These are phyloP conservation scores for Pycnonotus jocosus DNA, from an alignment of 2,113 vertebrate species.

Conservation along the genomic window DNA sequence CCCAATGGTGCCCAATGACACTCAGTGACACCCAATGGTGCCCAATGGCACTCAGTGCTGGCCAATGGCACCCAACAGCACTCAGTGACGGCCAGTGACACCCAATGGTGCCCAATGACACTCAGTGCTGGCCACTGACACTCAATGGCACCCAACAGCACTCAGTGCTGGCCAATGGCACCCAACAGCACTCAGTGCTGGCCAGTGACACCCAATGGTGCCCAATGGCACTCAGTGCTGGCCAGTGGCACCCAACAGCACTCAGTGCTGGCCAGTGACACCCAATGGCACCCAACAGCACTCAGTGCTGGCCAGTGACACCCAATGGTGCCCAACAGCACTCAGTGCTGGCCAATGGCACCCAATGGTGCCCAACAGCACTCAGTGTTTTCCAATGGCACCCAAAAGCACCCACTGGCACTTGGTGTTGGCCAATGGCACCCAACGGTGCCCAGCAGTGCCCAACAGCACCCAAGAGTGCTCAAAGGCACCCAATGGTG, in stretches of 20 bases:
- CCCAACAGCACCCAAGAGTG: fast-evolving
- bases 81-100: background rate
- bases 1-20: too few relatives aligned
- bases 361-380: too few relatives aligned
- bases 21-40: background rate
- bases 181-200: too few relatives aligned
- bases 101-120: fast-evolving
- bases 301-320: background rate
- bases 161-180: too few relatives aligned
- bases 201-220: too few relatives aligned
- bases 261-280: background rate
- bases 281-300: too few relatives aligned
- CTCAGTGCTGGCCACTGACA: fast-evolving
- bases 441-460: background rate
- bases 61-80: background rate
- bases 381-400: background rate
- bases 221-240: fast-evolving
- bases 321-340: too few relatives aligned
- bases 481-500: fast-evolving
- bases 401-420: background rate
- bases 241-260: fast-evolving
- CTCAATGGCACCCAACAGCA: fast-evolving
- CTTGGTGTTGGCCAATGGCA: background rate
- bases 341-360: background rate
- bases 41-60: fast-evolving